Evolutionary conservation across 2,888 invertebrate species (phyloP), one percentile per base, ranked within the genome.

Genomic region (Agrotis exclamationis): DNA sequence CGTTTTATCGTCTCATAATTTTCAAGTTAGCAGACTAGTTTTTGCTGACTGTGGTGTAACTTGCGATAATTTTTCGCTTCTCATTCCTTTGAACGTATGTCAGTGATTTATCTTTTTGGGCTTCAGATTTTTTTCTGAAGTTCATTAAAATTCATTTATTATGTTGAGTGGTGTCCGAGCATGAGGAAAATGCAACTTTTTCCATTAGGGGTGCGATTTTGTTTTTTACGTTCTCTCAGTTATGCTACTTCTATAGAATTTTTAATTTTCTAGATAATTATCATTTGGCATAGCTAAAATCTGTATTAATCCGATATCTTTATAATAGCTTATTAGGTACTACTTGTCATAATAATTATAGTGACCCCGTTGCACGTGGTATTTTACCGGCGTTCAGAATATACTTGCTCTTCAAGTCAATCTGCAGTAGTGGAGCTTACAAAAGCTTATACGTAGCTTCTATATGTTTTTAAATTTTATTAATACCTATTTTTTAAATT

Each of bases 1-100:
- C 47, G 62, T 54, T 65, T 74, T 68, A 69, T 56, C 76, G 22
- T 53, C 22, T 65, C 39, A 70, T 70, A 76, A 80, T 71, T 76
- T 71, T 71, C 54, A 64, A 76, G n/a, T 76, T 67, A 54, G 59
- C 48, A n/a, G 22, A 47, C 53, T 60, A 73, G 51, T 78, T 64
- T 72, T 81, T 72, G 50, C 82, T 56, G 78, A 77, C 39, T 63
- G 33, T 18, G 28, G 60, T 70, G 20, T 62, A 16, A 44, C 45
- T 54, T 64, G 66, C 73, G 22, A 63, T 73, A 78, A 68, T 70
- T 28, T 65, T 45, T 76, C 59, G 53, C 59, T 50, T 57, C 50
- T 66, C 66, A 58, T 67, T 76, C 64, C 54, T 70, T 57, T 47
- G 28, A 60, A 57, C 47, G 28, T 48, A 39, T 70, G 77, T 28